Evolutionary conservation across 1,140 invertebrate genomes (phyloP).

Genomic region (Episyrphus balteatus): DNA sequence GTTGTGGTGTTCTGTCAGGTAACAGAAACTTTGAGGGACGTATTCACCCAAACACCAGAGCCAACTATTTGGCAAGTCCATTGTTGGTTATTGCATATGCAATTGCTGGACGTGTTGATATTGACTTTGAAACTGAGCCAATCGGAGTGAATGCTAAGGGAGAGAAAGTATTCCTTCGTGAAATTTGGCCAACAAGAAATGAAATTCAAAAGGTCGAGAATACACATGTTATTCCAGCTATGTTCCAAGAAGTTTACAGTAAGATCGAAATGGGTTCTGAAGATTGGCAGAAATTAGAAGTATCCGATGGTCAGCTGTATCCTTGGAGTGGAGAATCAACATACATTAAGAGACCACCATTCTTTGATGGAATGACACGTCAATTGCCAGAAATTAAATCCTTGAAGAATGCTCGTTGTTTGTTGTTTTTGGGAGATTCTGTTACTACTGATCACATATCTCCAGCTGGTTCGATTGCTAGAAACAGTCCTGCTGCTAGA

Average conservation of each 20-base stretch:
- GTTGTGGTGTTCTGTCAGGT: slow-evolving; percentile 88
- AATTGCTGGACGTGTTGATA: slow-evolving; percentile 83
- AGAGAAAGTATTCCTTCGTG: slow-evolving; percentile 66
- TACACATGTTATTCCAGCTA: slow-evolving; percentile 86
- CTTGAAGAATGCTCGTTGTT: slow-evolving; percentile 59
- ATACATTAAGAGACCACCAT: slow-evolving; percentile 95
- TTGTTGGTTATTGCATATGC: slow-evolving; percentile 94
- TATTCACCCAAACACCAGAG: slow-evolving; percentile 90
- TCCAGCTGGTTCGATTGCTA: slow-evolving; percentile 91
- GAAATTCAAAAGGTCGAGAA: slow-evolving; percentile 88
- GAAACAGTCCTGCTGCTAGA: slow-evolving; percentile 87
- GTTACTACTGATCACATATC: slow-evolving; percentile 98
- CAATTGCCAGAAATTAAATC: slow-evolving; percentile 44
- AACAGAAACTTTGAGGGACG: slow-evolving; percentile 97
- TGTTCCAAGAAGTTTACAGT: slow-evolving; percentile 81
- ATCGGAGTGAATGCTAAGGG: slow-evolving; percentile 62
- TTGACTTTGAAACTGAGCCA: slow-evolving; percentile 87
- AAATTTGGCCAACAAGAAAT: slow-evolving; percentile 90
- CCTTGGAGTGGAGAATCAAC: slow-evolving; percentile 86
- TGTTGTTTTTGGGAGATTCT: slow-evolving; percentile 85
- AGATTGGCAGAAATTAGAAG: slow-evolving; percentile 74
- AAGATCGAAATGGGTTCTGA: slow-evolving; percentile 70
- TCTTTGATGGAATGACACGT: slow-evolving; percentile 78
- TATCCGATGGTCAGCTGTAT: slow-evolving; percentile 75
- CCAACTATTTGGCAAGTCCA: slow-evolving; percentile 94